Base-by-base conservation (phyloP, 2,888 invertebrate genomes). In the Drosophila ustulata region DNA sequence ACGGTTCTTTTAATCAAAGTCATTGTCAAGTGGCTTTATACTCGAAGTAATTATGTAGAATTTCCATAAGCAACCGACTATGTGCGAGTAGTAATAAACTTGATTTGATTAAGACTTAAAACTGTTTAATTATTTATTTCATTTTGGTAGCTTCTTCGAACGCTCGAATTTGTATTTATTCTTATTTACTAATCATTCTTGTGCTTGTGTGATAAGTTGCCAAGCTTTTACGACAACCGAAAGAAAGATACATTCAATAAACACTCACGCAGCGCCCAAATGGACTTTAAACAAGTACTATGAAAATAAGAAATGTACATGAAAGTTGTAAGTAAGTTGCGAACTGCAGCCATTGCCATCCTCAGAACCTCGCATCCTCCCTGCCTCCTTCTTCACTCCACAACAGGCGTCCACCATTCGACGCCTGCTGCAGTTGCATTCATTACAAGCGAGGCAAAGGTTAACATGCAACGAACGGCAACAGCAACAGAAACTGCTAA, bases 261-360 rank as follows among this genome's bases (percentile, higher is more conserved):
- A 82, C 82, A 84, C 75, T 84, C 87, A 82, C 82, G 82, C 82
- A 82, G 82, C 73, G 87, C 79, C 80, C 78, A 82, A 86, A 82
- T 88, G 88, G 88, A 83, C 88, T 88, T 83, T 83, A 85, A 83
- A 85, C 88, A 88, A 88, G 83, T 83, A 85, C 76, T 88, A 82
- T 88, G 83, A 88, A 88, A 77, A 79, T 58, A 63, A 77, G 71
- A 79, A 88, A 83, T 83, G 82, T 85, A 83, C 88, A 82, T 79
- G 88, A 79, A 85, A 83, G 88, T 75, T 88, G 75, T 63, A 84
- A 83, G 85, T 84, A 87, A 82, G 87, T 87, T 81, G 69, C 84
- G 85, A 67, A 56, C 81, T 69, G 68, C 56, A 49, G 75, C 47
- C 32, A 62, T 65, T 65, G 61, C 68, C 58, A 30, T 56, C 53